Conservation (phyloP, 2,888 invertebrate species). For the Rhamnusium bicolor region DNA sequence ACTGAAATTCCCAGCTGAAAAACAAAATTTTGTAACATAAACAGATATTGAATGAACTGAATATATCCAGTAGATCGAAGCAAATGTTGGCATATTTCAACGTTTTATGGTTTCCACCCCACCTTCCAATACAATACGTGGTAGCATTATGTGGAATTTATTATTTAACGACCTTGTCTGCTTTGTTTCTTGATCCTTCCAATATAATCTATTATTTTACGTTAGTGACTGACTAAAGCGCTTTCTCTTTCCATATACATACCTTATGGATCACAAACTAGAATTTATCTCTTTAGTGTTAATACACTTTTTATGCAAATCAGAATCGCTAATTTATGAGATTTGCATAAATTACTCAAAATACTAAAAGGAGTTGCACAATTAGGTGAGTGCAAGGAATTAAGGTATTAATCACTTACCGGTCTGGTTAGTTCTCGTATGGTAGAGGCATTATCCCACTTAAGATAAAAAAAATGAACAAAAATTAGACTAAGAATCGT, state of each 20-base stretch:
- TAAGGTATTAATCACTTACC: background rate
- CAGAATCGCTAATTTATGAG: background rate
- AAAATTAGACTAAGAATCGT: no score
- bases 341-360: background rate
- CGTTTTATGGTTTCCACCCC: background rate
- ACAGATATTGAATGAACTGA: background rate
- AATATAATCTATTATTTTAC: background rate
- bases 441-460: no score
- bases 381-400: background rate
- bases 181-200: background rate
- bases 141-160: background rate
- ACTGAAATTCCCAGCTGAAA: background rate
- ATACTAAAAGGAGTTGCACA: background rate
- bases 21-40: background rate
- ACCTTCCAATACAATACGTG: background rate
- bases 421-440: no score
- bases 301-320: background rate
- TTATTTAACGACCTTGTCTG: background rate
- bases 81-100: background rate
- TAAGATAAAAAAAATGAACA: no score
- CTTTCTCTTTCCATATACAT: background rate
- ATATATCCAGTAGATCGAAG: background rate
- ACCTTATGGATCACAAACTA: background rate
- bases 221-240: background rate
- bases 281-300: background rate